Evolutionary conservation across 1,140 invertebrate species (phyloP).

Genomic region (Micrasema longulum): DNA sequence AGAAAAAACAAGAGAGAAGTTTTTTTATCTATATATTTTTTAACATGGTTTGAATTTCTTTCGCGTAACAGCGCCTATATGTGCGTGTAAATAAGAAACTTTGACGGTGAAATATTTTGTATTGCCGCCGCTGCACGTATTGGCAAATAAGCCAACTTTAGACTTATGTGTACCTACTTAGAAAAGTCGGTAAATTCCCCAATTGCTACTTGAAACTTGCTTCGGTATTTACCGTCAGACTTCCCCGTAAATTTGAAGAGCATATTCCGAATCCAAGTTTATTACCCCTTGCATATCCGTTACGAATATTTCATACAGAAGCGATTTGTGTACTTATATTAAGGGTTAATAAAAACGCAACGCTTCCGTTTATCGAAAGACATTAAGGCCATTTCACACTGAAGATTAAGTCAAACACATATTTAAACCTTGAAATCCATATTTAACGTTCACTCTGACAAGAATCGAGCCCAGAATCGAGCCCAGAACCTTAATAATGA

Average conservation of each 20-base stretch:
- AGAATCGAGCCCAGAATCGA: too few species aligned
- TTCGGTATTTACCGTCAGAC: constrained; percentile 51
- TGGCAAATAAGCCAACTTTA: constrained; percentile 49
- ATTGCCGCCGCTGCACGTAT: constrained; percentile 19
- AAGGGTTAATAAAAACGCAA: constrained; percentile 17
- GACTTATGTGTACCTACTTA: constrained; percentile 43
- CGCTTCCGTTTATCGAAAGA: neutral
- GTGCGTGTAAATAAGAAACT: constrained; percentile 35
- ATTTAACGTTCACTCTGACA: neutral
- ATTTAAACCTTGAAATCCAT: neutral
- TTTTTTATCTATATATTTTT: too few species aligned
- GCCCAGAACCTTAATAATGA: too few species aligned
- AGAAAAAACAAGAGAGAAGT: too few species aligned
- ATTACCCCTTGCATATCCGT: constrained; percentile 41
- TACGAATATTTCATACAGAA: constrained; percentile 45
- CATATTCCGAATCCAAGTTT: constrained; percentile 45
- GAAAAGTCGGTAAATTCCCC: constrained; percentile 52
- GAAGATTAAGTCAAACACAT: too few species aligned
- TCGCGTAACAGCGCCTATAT: neutral
- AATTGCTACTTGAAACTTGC: constrained; percentile 52
- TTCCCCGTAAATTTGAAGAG: constrained; percentile 47
- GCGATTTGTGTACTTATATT: constrained; percentile 43
- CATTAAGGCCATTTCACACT: neutral
- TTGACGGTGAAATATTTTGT: constrained; percentile 29
- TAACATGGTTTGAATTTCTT: too few species aligned